Base-by-base conservation (phyloP, 2,113 vertebrate species). In the Phyllopteryx taeniolatus region DNA sequence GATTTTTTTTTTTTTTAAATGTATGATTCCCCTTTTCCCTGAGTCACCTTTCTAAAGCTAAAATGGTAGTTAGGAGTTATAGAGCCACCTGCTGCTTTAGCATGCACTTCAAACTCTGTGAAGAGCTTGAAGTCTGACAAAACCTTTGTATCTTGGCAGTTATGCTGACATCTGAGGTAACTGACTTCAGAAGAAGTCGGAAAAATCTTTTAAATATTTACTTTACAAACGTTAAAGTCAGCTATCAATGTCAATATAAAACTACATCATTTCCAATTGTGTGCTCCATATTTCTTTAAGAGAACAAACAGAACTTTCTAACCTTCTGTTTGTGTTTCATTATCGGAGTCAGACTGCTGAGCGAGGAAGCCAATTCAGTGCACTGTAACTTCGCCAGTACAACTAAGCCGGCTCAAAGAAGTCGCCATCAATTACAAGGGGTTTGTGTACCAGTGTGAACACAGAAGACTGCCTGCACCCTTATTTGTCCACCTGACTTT, bases 331-430 rank as follows among this genome's bases (percentile, higher is more conserved):
- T 11, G 71, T 47, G 42, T 9, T 33, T 19, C 44, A 65, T 53
- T 60, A 20, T 5, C 17, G 72, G 19, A 49, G 9, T 31, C 49
- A 66, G 10, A 68, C 39, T 62, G 54, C 63, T n/a, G 51, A 5
- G 67, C 14, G 11, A 20, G 60, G 20, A 73, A 71, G 66, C 20
- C 22, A 33, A 31, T n/a, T 44, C 15, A 43, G 2, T n/a, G 68
- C 46, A 82, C 63, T 68, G 14, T 54, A 65, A 56, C 49, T 46
- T 43, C 72, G 27, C 12, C 8, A 8, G 17, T 64, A 57, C 51
- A 47, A 72, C 43, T 42, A 7, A 19, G 49, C 53, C n/a, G 53
- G 20, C 33, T 69, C 33, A 9, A 11, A 57, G 62, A 73, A 42
- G 43, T 13, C 33, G 5, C 4, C 13, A 44, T 49, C 43, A 65